A percentile compares a stretch with the other conserved stretches of the same genome.
These are phyloP conservation scores for Oreochromis spilurus DNA, from an alignment of 2,113 vertebrate species.

Conservation along the genomic window DNA sequence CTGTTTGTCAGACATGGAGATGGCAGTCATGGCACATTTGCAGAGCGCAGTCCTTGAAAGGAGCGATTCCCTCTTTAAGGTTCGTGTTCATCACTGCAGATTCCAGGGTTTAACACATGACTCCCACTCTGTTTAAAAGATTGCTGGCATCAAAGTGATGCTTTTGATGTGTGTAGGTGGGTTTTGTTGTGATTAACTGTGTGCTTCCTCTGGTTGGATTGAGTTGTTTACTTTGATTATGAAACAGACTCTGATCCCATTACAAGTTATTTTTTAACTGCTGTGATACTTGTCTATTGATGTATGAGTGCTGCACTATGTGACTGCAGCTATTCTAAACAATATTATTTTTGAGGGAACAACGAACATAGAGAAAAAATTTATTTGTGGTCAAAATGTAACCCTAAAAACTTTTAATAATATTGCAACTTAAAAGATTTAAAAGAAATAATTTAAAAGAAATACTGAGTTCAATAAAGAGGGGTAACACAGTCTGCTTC, in stretches of 20 bases:
- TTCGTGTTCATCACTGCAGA: background rate
- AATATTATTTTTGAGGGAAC: background rate
- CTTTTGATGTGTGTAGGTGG: background rate
- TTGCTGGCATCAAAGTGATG: background rate
- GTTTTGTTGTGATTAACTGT: background rate
- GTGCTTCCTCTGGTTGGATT: background rate
- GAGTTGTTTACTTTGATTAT: background rate
- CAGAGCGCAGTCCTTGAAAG: constrained; percentile 82
- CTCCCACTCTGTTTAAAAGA: background rate
- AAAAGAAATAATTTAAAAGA: background rate
- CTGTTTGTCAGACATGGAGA: constrained; percentile 83
- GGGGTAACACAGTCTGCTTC: background rate
- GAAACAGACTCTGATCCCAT: background rate
- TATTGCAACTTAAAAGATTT: background rate
- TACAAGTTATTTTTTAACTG: background rate
- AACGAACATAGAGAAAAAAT: background rate
- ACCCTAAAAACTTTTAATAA: background rate
- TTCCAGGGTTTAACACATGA: background rate
- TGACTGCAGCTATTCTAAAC: background rate
- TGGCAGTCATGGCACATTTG: constrained; percentile 85
- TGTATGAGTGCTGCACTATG: background rate
- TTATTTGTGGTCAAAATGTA: background rate
- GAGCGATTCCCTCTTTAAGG: constrained; percentile 77
- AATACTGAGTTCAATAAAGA: background rate
- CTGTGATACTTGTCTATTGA: background rate